Conservation (phyloP, 1,140 invertebrate genomes). For the Dinothrombium tinctorium region DNA sequence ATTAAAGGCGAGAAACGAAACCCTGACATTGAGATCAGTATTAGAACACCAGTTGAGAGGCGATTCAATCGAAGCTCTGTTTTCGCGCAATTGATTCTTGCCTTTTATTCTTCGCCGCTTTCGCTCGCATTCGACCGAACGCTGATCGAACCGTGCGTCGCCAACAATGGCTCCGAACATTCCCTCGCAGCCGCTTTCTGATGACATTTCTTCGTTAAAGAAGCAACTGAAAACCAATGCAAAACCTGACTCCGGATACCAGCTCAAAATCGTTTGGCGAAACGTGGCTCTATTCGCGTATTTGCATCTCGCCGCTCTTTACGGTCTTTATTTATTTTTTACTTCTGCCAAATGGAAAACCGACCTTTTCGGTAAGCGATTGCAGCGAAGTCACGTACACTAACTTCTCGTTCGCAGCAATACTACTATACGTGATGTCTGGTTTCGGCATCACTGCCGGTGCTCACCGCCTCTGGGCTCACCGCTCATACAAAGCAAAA, state of each 20-base stretch:
- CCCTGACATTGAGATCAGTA: too few relatives aligned
- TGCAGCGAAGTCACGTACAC: background rate
- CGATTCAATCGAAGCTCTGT: too few relatives aligned
- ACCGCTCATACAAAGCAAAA: constrained; percentile 30
- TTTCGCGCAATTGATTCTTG: too few relatives aligned
- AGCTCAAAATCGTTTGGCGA: constrained; percentile 52
- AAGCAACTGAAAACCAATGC: too few relatives aligned
- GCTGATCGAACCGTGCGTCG: too few relatives aligned
- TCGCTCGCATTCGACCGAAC: too few relatives aligned
- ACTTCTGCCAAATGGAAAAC: constrained; percentile 53
- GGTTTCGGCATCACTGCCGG: constrained; percentile 54
- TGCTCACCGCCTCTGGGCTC: constrained; percentile 78
- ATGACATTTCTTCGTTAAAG: too few relatives aligned
- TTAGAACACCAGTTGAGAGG: too few relatives aligned
- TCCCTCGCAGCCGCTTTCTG: too few relatives aligned
- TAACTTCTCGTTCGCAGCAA: constrained; percentile 8
- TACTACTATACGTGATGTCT: constrained; percentile 12
- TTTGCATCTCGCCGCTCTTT: constrained; percentile 62
- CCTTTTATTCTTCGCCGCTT: too few relatives aligned
- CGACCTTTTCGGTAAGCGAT: constrained; percentile 40
- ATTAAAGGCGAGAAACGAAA: too few relatives aligned
- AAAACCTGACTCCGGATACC: background rate
- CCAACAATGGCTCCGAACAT: too few relatives aligned
- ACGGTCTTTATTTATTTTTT: constrained; percentile 53
- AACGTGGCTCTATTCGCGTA: constrained; percentile 63